Evolutionary conservation across 2,888 invertebrate species (phyloP), one percentile per base, ranked within the genome.

Genomic region (Pristionchus exspectatus): DNA sequence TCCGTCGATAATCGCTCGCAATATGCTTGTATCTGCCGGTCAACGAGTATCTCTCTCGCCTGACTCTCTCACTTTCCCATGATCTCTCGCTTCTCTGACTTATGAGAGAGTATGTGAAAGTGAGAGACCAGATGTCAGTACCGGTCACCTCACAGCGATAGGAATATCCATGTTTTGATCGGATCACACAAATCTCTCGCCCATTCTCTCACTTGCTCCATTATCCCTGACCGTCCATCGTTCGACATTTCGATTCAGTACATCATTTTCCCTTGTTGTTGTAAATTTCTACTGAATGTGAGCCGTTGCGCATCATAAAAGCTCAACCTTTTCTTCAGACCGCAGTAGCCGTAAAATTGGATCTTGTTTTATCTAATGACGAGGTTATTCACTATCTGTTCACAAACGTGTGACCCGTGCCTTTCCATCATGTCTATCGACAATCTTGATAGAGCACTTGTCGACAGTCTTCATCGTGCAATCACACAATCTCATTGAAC

Each of bases 291-390:
- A 24, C 63, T 63, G 24, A 7, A n/a, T n/a, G n/a, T n/a, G n/a
- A n/a, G n/a, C n/a, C n/a, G n/a, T n/a, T n/a, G n/a, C 63, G 63
- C n/a, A 63, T 63, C 63, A n/a, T 63, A 63, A 63, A 63, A 63
- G n/a, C 21, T 63, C 63, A 63, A 63, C 63, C 24, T 7, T n/a
- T 63, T 24, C 10, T 63, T 63, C 63, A 10, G 24, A 63, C 63
- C 63, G 21, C 24, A 7, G 63, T 1, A n/a, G 24, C 10, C n/a
- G 10, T 63, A 63, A 63, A 10, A 63, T 21, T 21, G n/a, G 24
- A 10, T n/a, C 10, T n/a, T 63, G 10, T 50, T 50, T 50, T 50
- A 3, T 50, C 4, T 24, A n/a, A 63, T n/a, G 63, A 10, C n/a
- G 63, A 63, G n/a, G 21, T n/a, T n/a, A 10, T 24, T n/a, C 63